Evolutionary conservation across 2,888 invertebrate species (phyloP), one percentile per base, ranked within the genome.

Genomic region (Agrypnus murinus): DNA sequence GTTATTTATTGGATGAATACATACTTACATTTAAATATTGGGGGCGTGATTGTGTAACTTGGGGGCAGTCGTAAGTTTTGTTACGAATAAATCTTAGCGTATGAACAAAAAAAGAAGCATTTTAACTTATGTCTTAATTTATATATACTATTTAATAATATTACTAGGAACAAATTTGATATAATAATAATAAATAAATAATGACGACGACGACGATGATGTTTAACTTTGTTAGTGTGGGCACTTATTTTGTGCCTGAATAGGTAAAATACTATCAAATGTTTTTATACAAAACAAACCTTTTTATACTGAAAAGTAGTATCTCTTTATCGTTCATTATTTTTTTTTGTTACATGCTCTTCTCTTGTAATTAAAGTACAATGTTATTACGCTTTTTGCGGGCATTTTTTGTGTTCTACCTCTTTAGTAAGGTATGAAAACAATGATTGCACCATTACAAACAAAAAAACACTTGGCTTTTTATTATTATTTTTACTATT

Each of bases 71-170:
- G 79, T 75, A 74, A 65, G 70, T 70, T 25, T 76, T 74, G 73
- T 75, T 77, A 78, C 78, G 81, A 81, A 82, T 80, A 81, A 81
- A 78, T 83, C 82, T 83, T 83, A 82, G 82, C 83, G 81, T 81
- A 76, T 76, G 77, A 78, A 77, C 74, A 79, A 76, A 77, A 77
- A n/a, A n/a, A n/a, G n/a, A n/a, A 77, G 36, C 72, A 63, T 75
- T 75, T 69, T 72, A 75, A 75, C 71, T 76, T 74, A 75, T 72
- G 67, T 69, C 66, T 69, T 72, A 71, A 69, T 65, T 71, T 67
- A 69, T 72, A 65, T 59, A 70, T 25, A 25, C 66, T 62, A 62
- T 68, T 68, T 71, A 72, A 74, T 60, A 67, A 67, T 25, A 25
- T 72, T 72, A 69, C 72, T 77, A 77, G 73, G 75, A 74, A 74